A percentile compares a stretch with the other conserved stretches of the same genome.
Evolutionary conservation across 92 coral and sea anemone species (phyloP).

Genomic region (Diadumene lineata): DNA sequence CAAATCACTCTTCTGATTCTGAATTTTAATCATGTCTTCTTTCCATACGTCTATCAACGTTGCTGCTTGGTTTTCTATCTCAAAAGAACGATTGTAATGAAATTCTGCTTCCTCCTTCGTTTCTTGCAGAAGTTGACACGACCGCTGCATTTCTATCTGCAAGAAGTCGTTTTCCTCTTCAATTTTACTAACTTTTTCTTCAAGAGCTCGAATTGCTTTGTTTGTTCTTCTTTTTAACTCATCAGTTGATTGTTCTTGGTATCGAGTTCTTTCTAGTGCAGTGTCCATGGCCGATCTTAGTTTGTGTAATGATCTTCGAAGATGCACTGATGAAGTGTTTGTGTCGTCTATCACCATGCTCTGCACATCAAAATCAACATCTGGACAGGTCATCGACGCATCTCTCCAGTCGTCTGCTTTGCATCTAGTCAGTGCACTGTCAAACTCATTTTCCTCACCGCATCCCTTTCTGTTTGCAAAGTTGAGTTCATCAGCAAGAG

Average conservation of each 20-base stretch:
- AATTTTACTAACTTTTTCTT: too few relatives aligned
- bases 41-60: background rate
- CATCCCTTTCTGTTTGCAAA: background rate
- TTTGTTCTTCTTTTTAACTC: background rate
- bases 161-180: background rate
- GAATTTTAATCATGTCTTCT: background rate
- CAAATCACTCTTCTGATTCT: background rate
- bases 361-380: background rate
- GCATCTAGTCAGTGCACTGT: background rate
- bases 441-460: background rate
- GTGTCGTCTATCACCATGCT: background rate
- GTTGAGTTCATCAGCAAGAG: background rate
- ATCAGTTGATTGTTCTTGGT: background rate
- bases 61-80: background rate
- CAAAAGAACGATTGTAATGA: background rate
- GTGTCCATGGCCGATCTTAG: background rate
- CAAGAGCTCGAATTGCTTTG: background rate
- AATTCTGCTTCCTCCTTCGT: background rate
- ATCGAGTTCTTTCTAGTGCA: background rate
- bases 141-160: background rate
- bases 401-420: background rate
- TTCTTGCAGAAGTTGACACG: background rate
- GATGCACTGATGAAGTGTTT: background rate
- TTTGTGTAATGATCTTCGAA: background rate
- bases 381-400: background rate